phyloP scores from a whole-genome alignment of 2,888 invertebrate genomes.

The Arctia plantaginis region DNA sequence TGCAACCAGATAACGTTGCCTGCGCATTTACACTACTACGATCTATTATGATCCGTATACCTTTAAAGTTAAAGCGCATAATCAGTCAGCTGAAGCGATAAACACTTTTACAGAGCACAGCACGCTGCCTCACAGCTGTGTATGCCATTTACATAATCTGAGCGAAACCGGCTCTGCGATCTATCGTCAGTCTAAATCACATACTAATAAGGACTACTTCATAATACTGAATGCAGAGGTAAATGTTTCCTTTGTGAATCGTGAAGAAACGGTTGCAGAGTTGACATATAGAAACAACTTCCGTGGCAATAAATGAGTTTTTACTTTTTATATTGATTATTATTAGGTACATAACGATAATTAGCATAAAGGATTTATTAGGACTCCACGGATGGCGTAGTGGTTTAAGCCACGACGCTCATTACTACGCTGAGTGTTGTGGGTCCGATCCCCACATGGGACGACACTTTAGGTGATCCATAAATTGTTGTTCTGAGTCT shows the following conservation, averaged over 20 bases:
- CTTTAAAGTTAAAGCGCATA: slow-evolving; percentile 49
- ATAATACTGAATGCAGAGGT: slow-evolving; percentile 28
- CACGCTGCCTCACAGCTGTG: slow-evolving; percentile 71
- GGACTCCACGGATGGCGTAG: no score
- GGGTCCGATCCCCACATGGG: no score
- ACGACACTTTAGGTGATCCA: no score
- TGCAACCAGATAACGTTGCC: slow-evolving; percentile 76
- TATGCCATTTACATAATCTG: slow-evolving; percentile 74
- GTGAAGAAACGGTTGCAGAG: slow-evolving; percentile 46
- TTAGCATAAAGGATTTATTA: slow-evolving; percentile 42
- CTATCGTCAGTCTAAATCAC: slow-evolving; percentile 55
- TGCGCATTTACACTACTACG: slow-evolving; percentile 65
- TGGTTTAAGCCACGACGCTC: no score
- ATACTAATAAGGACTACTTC: slow-evolving; percentile 52
- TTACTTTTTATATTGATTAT: slow-evolving; percentile 54
- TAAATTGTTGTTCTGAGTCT: no score
- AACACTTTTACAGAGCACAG: slow-evolving; percentile 54
- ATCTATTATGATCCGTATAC: slow-evolving; percentile 53
- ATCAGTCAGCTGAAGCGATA: slow-evolving; percentile 44
- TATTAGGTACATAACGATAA: slow-evolving; percentile 40
- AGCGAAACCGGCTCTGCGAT: slow-evolving; percentile 58
- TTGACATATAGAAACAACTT: slow-evolving; percentile 58
- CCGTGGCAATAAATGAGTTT: slow-evolving; percentile 52
- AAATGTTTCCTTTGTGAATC: slow-evolving; percentile 43
- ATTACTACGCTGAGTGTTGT: no score